A percentile compares a stretch with the other conserved stretches of the same genome.
Evolutionary conservation across 1,140 invertebrate genomes (phyloP).

Genomic region (Panulirus ornatus): DNA sequence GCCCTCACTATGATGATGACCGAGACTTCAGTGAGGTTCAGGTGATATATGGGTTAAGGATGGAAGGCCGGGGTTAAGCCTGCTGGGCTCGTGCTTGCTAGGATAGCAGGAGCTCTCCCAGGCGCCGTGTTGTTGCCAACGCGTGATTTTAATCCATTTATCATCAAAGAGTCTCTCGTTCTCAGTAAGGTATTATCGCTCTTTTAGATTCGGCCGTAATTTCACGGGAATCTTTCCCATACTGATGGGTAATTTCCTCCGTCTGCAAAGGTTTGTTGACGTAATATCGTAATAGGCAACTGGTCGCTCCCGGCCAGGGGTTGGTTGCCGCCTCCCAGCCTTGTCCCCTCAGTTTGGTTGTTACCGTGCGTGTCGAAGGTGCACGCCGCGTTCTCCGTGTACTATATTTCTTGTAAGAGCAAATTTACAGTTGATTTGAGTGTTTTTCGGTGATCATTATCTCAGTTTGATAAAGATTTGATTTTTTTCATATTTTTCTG

Average conservation of each 20-base stretch:
- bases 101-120: slow-evolving; percentile 14
- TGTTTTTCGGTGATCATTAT: not conserved
- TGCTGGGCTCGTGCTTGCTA: not conserved
- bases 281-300: slow-evolving; percentile 47
- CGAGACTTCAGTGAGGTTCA: not conserved
- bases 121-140: not conserved
- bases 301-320: not conserved
- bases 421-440: not conserved
- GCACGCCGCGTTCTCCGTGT: not conserved
- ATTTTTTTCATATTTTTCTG: not conserved
- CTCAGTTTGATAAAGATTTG: not conserved
- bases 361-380: not conserved
- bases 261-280: not conserved
- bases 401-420: not conserved
- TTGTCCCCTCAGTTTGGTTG: slow-evolving; percentile 63
- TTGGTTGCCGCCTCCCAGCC: not conserved
- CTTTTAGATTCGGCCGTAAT: not conserved
- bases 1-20: not conserved
- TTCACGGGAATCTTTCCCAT: not conserved
- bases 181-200: not conserved
- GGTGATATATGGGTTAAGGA: slow-evolving; percentile 53
- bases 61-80: not conserved
- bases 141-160: not conserved
- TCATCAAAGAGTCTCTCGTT: too few species aligned
- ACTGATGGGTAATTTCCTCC: not conserved